Percentiles rank a stretch among this genome's conserved stretches.
These are phyloP conservation scores for Patella pellucida DNA, from an alignment of 2,888 invertebrate species.

Conservation along the genomic window DNA sequence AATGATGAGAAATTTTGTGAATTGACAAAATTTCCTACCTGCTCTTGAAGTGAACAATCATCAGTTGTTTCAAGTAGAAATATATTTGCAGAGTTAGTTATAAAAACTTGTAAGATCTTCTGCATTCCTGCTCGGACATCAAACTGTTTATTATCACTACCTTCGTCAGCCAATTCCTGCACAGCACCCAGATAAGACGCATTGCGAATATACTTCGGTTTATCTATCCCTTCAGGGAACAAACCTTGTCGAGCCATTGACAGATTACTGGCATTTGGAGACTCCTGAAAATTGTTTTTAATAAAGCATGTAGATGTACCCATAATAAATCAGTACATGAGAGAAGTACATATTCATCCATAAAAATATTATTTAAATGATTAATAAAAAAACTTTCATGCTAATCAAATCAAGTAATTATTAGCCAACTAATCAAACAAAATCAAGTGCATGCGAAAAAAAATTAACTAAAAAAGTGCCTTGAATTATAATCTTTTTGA, in stretches of 20 bases:
- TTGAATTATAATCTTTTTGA: no score
- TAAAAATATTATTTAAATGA: background rate
- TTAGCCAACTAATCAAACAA: no score
- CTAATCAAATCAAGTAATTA: no score
- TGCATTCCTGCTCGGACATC: slow-evolving; percentile 73
- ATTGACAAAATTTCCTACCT: slow-evolving; percentile 38
- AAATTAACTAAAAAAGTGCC: no score
- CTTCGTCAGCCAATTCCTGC: slow-evolving; percentile 56
- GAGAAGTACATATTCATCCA: no score
- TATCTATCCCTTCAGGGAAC: slow-evolving; percentile 32
- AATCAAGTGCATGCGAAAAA: no score
- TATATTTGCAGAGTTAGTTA: slow-evolving; percentile 95
- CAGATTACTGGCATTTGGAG: slow-evolving; percentile 42
- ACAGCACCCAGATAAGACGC: slow-evolving; percentile 64
- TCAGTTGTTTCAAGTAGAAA: slow-evolving; percentile 75
- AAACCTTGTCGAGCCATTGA: slow-evolving; percentile 37
- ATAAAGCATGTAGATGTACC: no score
- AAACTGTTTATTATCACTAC: slow-evolving; percentile 42
- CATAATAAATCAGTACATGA: background rate
- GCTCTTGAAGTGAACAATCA: slow-evolving; percentile 50
- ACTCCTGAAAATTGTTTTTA: slow-evolving; percentile 46
- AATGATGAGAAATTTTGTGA: no score
- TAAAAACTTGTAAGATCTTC: slow-evolving; percentile 85
- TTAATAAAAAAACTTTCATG: background rate
- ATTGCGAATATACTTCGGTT: slow-evolving; percentile 48